A percentile compares a stretch with the other conserved stretches of the same genome.
These are phyloP conservation scores for Trachymyrmex septentrionalis DNA, from an alignment of 1,140 invertebrate genomes.

Conservation along the genomic window DNA sequence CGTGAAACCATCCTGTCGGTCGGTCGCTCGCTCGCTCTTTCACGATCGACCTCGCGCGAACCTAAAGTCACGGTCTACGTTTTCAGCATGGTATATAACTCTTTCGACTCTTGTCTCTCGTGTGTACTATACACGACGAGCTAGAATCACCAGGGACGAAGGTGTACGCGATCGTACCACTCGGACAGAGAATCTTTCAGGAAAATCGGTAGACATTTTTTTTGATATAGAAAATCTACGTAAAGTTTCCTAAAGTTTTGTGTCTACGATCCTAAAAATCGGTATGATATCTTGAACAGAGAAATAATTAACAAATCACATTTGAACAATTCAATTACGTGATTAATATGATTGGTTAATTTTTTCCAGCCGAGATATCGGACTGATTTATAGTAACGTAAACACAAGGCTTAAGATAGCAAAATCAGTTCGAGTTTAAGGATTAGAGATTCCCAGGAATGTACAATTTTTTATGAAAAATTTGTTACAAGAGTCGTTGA, in stretches of 20 bases:
- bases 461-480: neutral
- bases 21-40: constrained; percentile 54
- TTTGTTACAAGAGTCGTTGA: neutral
- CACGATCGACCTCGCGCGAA: constrained; percentile 71
- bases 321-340: no score
- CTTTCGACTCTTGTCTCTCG: constrained; percentile 43
- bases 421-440: neutral
- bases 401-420: neutral
- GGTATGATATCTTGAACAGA: no score
- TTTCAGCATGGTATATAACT: constrained; percentile 73
- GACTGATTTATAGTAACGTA: no score
- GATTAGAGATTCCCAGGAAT: neutral
- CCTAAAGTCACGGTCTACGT: constrained; percentile 71
- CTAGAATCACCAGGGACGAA: constrained; percentile 55
- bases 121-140: constrained; percentile 43
- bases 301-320: no score
- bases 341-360: no score
- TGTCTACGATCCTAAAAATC: no score
- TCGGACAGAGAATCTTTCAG: neutral
- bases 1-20: constrained; percentile 39
- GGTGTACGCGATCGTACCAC: neutral
- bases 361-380: no score
- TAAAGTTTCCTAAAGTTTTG: neutral
- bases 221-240: no score
- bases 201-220: no score